Evolutionary conservation across 2,113 vertebrate species (phyloP).

Genomic region (Rhinogobius similis): DNA sequence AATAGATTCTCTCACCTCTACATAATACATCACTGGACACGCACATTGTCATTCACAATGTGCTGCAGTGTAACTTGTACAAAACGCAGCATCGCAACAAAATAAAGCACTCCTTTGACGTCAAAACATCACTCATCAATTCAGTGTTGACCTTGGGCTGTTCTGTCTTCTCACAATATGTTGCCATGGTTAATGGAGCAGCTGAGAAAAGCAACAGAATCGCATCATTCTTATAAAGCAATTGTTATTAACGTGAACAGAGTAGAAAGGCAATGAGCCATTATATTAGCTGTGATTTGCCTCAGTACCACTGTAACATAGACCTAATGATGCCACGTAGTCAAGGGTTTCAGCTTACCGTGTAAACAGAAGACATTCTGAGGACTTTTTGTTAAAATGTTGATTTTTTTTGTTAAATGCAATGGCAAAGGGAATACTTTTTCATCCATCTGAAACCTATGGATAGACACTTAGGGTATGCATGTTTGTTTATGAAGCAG

Average conservation of each 20-base stretch:
- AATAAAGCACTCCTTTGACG: not conserved
- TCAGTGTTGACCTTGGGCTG: constrained; percentile 57
- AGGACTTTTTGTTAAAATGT: no score
- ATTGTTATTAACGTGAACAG: constrained; percentile 19
- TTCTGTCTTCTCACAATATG: constrained; percentile 29
- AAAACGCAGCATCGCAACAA: constrained; percentile 1
- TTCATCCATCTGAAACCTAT: no score
- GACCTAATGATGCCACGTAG: not conserved
- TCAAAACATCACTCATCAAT: constrained; percentile 11
- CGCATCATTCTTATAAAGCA: constrained; percentile 32
- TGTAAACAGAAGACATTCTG: no score
- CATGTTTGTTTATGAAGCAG: no score
- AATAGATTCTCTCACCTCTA: constrained; percentile 45
- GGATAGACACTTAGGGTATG: no score
- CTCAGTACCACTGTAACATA: not conserved
- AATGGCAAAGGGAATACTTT: no score
- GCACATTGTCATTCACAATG: not conserved
- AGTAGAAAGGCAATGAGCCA: constrained; percentile 40
- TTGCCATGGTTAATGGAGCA: not conserved
- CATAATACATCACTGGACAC: constrained; percentile 52
- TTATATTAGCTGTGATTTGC: constrained; percentile 45
- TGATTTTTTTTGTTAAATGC: no score
- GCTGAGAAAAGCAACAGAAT: constrained; percentile 4
- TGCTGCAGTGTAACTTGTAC: constrained; percentile 31
- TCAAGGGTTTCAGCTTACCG: no score